Conservation (phyloP, 2,113 vertebrate genomes). For the Chiloscyllium plagiosum region DNA sequence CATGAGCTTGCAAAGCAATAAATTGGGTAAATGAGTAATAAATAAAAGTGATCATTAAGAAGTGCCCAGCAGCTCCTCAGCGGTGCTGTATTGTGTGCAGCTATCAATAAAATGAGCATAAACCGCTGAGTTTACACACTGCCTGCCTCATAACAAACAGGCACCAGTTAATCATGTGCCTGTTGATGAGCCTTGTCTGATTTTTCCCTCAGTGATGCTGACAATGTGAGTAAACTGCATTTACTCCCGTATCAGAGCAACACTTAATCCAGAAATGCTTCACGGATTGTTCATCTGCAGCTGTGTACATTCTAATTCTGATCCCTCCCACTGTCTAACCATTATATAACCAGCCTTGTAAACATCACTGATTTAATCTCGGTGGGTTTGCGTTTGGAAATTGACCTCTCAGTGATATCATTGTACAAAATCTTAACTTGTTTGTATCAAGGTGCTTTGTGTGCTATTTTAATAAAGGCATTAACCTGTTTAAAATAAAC, state of each 20-base stretch:
- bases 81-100: not conserved
- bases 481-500: conserved; percentile 12
- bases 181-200: not conserved
- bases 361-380: not conserved
- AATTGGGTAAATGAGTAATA: too few relatives aligned
- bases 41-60: too few relatives aligned
- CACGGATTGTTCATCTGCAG: not conserved
- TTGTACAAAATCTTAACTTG: not conserved
- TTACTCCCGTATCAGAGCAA: not conserved
- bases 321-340: not conserved
- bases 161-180: not conserved
- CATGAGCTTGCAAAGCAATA: too few relatives aligned
- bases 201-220: not conserved
- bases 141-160: not conserved
- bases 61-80: too few relatives aligned
- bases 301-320: not conserved
- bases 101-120: not conserved
- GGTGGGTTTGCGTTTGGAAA: not conserved
- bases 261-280: conserved; percentile 1
- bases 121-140: not conserved
- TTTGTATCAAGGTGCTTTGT: not conserved
- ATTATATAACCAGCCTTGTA: conserved; percentile 2
- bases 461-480: conserved; percentile 16
- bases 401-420: not conserved
- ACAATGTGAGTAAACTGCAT: not conserved